These are phyloP conservation scores for Miltochrista miniata DNA, from an alignment of 2,888 invertebrate species.

Conservation along the genomic window DNA sequence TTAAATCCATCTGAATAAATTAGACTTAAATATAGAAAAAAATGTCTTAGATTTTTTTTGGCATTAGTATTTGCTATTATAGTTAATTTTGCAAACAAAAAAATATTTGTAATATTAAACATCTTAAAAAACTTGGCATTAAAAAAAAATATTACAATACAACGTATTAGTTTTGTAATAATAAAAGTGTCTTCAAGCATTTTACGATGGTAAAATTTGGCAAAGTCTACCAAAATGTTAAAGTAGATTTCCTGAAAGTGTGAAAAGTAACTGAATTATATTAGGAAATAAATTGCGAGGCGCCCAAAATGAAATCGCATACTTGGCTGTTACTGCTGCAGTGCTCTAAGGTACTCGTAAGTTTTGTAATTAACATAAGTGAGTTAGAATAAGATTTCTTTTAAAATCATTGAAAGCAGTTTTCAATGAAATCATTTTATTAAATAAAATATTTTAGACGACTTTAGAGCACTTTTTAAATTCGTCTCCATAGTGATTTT, in stretches of 20 bases:
- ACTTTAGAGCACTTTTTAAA: slow-evolving; percentile 55
- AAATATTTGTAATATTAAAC: background rate
- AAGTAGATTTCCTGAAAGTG: background rate
- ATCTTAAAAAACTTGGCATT: background rate
- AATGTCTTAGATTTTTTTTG: background rate
- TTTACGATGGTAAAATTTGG: background rate
- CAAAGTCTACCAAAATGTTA: background rate
- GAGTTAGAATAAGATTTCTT: slow-evolving; percentile 62
- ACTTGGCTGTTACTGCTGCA: slow-evolving; percentile 60
- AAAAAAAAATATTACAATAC: background rate
- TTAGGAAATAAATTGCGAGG: slow-evolving; percentile 33
- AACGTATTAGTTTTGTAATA: background rate
- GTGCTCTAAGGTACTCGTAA: slow-evolving; percentile 54
- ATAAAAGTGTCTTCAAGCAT: background rate
- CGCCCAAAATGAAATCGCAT: slow-evolving; percentile 37
- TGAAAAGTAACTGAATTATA: background rate
- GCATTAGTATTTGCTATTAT: background rate
- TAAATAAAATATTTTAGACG: slow-evolving; percentile 35
- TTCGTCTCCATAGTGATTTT: slow-evolving; percentile 46
- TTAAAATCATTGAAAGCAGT: slow-evolving; percentile 42
- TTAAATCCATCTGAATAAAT: slow-evolving; percentile 8
- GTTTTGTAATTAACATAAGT: slow-evolving; percentile 72
- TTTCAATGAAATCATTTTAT: slow-evolving; percentile 26
- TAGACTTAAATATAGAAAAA: slow-evolving; percentile 1
- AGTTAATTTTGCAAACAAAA: background rate